Percentiles rank a stretch among this genome's conserved stretches.
These are phyloP conservation scores for Panopea generosa DNA, from an alignment of 2,888 invertebrate species.

Conservation along the genomic window DNA sequence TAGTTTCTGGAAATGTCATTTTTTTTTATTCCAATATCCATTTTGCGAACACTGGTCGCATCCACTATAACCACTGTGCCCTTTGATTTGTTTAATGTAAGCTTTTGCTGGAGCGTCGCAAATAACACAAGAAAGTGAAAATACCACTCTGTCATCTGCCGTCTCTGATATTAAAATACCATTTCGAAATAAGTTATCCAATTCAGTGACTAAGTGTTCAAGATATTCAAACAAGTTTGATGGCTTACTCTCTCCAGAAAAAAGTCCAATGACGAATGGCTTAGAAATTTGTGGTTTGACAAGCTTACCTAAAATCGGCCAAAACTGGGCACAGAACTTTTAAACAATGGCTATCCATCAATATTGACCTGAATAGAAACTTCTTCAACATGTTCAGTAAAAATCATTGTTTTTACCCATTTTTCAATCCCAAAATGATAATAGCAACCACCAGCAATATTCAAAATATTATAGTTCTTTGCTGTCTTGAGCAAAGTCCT, in stretches of 20 bases:
- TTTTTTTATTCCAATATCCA: slow-evolving; percentile 26
- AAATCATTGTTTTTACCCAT: not conserved
- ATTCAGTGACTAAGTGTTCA: slow-evolving; percentile 20
- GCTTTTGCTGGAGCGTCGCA: slow-evolving; percentile 35
- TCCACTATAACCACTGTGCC: slow-evolving; percentile 26
- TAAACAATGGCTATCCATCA: slow-evolving; percentile 30
- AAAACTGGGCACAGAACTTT: slow-evolving; percentile 27
- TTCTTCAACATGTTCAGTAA: not conserved
- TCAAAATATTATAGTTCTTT: slow-evolving; percentile 5
- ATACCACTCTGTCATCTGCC: slow-evolving; percentile 5
- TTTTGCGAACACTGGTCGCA: slow-evolving; percentile 34
- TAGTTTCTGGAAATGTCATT: slow-evolving; percentile 58
- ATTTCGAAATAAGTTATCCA: not conserved
- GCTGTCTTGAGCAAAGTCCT: slow-evolving; percentile 18
- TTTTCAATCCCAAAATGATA: slow-evolving; percentile 23
- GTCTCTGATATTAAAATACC: slow-evolving; percentile 12
- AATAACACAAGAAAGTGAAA: slow-evolving; percentile 27
- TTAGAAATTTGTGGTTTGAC: slow-evolving; percentile 11
- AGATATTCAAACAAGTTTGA: slow-evolving; percentile 4
- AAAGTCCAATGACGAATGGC: slow-evolving; percentile 36
- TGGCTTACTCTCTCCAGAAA: slow-evolving; percentile 23
- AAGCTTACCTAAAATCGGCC: slow-evolving; percentile 31
- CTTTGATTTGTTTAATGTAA: slow-evolving; percentile 27
- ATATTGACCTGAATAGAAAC: slow-evolving; percentile 11
- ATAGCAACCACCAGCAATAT: slow-evolving; percentile 27